These are phyloP conservation scores for Ictidomys tridecemlineatus DNA, from an alignment of 2,113 vertebrate species.

Conservation along the genomic window DNA sequence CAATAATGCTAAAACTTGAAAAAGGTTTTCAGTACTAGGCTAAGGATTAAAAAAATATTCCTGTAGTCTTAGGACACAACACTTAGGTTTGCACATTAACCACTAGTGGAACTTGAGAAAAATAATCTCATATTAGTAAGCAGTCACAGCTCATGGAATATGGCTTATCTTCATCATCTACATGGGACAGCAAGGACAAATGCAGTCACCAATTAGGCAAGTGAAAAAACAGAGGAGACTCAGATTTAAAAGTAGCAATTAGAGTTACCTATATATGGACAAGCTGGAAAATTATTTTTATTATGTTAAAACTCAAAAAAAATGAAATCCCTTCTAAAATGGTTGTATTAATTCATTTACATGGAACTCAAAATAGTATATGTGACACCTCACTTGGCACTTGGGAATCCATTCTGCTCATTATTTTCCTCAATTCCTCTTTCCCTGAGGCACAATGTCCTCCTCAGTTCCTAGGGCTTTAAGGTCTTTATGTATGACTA, in stretches of 20 bases:
- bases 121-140: not conserved
- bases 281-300: conserved; percentile 7
- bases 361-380: not conserved
- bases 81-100: not conserved
- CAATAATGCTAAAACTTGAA: not conserved
- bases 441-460: not conserved
- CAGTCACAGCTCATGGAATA: not conserved
- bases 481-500: not conserved
- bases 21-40: not conserved
- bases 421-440: not conserved
- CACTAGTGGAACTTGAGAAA: not conserved
- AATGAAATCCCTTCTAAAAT: not conserved
- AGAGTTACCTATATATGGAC: not conserved
- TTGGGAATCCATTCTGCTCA: not conserved
- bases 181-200: not conserved
- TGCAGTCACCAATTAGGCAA: not conserved
- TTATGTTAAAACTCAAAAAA: not conserved
- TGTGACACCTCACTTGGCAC: not conserved
- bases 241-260: conserved; percentile 20
- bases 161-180: not conserved
- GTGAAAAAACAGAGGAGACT: not conserved
- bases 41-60: conserved; percentile 11
- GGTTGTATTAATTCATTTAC: not conserved
- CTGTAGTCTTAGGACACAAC: not conserved
- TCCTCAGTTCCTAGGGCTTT: not conserved